Percentiles rank a stretch among this genome's conserved stretches.
phyloP scores from a whole-genome alignment of 2,113 vertebrate genomes.

The Hydrochoerus hydrochaeris region DNA sequence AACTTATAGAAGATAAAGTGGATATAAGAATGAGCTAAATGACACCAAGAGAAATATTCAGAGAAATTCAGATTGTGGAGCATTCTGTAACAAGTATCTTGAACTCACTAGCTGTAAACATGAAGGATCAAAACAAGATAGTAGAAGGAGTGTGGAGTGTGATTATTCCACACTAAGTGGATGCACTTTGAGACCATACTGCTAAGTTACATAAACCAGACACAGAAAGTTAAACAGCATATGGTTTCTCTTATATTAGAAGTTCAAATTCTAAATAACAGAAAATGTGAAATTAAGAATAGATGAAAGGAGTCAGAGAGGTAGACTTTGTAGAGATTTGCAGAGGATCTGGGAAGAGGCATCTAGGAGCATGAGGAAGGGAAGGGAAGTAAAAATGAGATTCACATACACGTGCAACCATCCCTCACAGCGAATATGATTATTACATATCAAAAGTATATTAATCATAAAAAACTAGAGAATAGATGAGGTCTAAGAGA shows the following conservation, averaged over 20 bases:
- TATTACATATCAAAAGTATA: background rate
- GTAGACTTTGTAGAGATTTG: background rate
- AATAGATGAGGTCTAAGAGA: background rate
- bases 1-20: conserved; percentile 16
- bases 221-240: background rate
- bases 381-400: background rate
- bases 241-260: too few relatives aligned
- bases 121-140: background rate
- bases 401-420: background rate
- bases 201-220: background rate
- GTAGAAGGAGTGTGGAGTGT: background rate
- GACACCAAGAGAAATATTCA: background rate
- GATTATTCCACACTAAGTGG: background rate
- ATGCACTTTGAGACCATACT: background rate
- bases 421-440: background rate
- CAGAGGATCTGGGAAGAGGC: background rate
- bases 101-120: background rate
- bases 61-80: background rate
- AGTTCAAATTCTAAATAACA: too few relatives aligned
- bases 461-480: background rate
- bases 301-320: background rate
- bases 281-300: too few relatives aligned
- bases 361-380: background rate
- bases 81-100: background rate
- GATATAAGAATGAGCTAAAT: background rate